Conservation (phyloP, 2,888 invertebrate species). For the Stegana nigrithorax region DNA sequence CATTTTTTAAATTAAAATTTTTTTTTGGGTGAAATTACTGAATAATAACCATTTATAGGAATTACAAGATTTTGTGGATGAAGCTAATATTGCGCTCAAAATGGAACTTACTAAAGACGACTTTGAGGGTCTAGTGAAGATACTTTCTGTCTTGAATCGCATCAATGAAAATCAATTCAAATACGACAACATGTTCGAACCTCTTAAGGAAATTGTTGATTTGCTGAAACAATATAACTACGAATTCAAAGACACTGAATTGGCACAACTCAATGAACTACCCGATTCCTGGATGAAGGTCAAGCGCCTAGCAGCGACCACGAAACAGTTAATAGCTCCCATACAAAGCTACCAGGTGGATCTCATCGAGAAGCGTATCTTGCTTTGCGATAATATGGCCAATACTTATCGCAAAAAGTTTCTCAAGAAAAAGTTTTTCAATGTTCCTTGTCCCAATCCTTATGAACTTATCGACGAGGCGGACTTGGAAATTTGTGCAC, state of each 20-base stretch:
- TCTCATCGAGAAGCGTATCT: slow-evolving; percentile 84
- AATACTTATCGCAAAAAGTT: slow-evolving; percentile 83
- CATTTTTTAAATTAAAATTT: neutral
- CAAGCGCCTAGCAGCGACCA: slow-evolving; percentile 84
- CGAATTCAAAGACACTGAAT: slow-evolving; percentile 83
- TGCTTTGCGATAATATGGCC: slow-evolving; percentile 83
- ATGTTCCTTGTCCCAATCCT: slow-evolving; percentile 75
- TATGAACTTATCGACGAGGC: slow-evolving; percentile 79
- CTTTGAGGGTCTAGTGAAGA: slow-evolving; percentile 83
- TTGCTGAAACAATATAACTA: slow-evolving; percentile 87
- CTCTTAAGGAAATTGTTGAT: slow-evolving; percentile 86
- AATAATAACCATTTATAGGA: slow-evolving; percentile 68
- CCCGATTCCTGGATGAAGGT: slow-evolving; percentile 90
- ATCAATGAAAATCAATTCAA: slow-evolving; percentile 82
- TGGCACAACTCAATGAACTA: slow-evolving; percentile 81
- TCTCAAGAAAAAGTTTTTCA: slow-evolving; percentile 72
- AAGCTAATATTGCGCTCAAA: slow-evolving; percentile 79
- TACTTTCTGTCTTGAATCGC: slow-evolving; percentile 84
- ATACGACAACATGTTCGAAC: slow-evolving; percentile 92
- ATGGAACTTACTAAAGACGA: slow-evolving; percentile 85
- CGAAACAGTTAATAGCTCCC: slow-evolving; percentile 88
- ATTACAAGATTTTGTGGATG: slow-evolving; percentile 81
- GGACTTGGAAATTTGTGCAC: slow-evolving; percentile 74
- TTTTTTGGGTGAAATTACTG: neutral
- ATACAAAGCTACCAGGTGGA: slow-evolving; percentile 90